These are phyloP conservation scores for Micropoecilia bifurca DNA, from an alignment of 2,797 vertebrate genomes.

Conservation along the genomic window DNA sequence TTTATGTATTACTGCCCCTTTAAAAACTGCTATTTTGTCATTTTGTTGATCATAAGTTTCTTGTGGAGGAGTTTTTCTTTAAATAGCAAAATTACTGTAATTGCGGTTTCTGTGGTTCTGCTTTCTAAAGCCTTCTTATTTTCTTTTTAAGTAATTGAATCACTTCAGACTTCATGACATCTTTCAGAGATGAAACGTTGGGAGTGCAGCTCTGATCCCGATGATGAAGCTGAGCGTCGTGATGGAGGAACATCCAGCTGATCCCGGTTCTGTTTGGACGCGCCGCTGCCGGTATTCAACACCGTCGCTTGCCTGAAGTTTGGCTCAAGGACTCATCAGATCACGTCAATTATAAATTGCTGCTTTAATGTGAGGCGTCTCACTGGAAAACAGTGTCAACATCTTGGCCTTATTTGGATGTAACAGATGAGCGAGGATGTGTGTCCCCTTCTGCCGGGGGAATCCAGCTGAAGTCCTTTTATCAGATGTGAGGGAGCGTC, in stretches of 20 bases:
- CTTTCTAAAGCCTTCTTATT: not conserved
- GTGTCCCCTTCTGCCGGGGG: not conserved
- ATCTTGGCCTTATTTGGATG: not conserved
- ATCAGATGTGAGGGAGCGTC: conserved; percentile 16
- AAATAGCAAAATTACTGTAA: not conserved
- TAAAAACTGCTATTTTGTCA: not conserved
- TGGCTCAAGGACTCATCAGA: not conserved
- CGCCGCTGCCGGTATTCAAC: not conserved
- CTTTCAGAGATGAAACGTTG: rapidly evolving
- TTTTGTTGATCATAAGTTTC: not conserved
- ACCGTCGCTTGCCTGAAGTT: not conserved
- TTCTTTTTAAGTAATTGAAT: not conserved
- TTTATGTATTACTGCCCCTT: too few species aligned
- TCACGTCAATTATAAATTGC: not conserved
- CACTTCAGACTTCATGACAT: not conserved
- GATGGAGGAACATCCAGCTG: conserved; percentile 9
- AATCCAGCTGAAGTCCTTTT: conserved; percentile 3
- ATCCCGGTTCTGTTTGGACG: not conserved
- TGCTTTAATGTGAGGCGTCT: not conserved
- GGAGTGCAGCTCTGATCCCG: not conserved
- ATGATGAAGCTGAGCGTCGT: not conserved
- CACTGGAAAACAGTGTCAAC: not conserved
- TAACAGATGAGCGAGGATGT: not conserved
- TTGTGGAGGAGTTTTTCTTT: too few species aligned
- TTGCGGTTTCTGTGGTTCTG: not conserved